Conservation (phyloP, 2,888 invertebrate species). For the Minunthozetes semirufus region DNA sequence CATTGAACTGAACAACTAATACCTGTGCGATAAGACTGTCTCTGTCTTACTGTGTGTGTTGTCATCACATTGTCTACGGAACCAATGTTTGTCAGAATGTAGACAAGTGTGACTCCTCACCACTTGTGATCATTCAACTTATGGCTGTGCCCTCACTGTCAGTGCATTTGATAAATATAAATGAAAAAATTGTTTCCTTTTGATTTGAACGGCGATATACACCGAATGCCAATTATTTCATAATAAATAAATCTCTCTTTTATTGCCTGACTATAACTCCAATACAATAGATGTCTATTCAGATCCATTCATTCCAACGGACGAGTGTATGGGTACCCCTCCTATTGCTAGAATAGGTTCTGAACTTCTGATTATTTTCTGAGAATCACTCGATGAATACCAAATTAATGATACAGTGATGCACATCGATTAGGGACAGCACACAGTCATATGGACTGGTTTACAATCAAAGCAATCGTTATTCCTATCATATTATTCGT, state of each 20-base stretch:
- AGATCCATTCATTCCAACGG: neutral
- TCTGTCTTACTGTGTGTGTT: neutral
- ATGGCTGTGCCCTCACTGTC: neutral
- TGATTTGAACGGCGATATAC: conserved; percentile 10
- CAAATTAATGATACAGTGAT: conserved; percentile 21
- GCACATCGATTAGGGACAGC: conserved; percentile 15
- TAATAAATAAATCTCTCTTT: conserved; percentile 5
- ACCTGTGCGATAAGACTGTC: too few relatives aligned
- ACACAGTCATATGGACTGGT: too few relatives aligned
- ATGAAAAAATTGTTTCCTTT: conserved; percentile 16
- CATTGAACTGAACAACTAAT: neutral
- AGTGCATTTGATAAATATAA: neutral
- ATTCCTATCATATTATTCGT: neutral
- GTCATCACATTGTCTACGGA: neutral
- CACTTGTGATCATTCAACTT: conserved; percentile 22
- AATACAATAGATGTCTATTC: neutral
- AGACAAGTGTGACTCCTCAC: conserved; percentile 10
- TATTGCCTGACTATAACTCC: neutral
- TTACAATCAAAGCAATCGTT: neutral
- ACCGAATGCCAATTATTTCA: neutral
- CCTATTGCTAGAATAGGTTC: neutral
- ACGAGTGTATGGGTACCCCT: neutral
- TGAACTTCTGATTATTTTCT: neutral
- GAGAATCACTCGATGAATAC: conserved; percentile 8
- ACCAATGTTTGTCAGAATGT: neutral